Conservation (phyloP, 1,140 invertebrate genomes). For the Formica selysi region DNA sequence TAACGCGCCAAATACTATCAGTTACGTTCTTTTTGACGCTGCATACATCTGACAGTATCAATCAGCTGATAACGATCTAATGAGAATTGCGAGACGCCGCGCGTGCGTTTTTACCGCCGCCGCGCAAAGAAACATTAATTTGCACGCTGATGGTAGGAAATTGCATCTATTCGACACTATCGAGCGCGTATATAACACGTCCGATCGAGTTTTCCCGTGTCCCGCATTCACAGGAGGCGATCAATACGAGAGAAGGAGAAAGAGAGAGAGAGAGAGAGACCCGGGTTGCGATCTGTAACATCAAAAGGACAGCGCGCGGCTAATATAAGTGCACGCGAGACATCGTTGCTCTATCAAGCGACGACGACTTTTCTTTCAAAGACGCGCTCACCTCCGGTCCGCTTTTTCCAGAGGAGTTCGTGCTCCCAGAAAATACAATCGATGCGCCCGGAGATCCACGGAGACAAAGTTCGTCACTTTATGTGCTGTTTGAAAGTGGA, state of each 20-base stretch:
- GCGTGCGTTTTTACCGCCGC: not conserved
- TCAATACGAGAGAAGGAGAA: constrained; percentile 16
- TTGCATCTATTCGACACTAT: constrained; percentile 20
- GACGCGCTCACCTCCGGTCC: constrained; percentile 18
- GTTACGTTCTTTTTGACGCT: constrained; percentile 11
- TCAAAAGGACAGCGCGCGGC: constrained; percentile 34
- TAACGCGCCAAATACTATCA: constrained; percentile 7
- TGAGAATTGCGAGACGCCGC: not conserved
- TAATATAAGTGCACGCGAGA: constrained; percentile 49
- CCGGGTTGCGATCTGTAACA: constrained; percentile 26
- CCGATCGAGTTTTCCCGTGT: constrained; percentile 5
- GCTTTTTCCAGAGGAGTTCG: constrained; percentile 60
- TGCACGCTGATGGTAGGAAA: constrained; percentile 31
- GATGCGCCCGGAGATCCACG: constrained; percentile 61
- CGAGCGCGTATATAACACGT: not conserved
- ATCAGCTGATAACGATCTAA: constrained; percentile 29
- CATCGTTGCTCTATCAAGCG: constrained; percentile 53
- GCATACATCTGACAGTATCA: constrained; percentile 9
- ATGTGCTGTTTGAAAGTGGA: constrained; percentile 72
- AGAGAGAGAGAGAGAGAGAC: no score
- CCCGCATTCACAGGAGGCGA: constrained; percentile 5
- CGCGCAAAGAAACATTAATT: constrained; percentile 51
- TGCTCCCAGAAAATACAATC: constrained; percentile 74
- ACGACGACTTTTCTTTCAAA: constrained; percentile 68
- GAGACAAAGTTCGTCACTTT: constrained; percentile 72